Conservation (phyloP, 2,113 vertebrate species). For the Strix aluco region DNA sequence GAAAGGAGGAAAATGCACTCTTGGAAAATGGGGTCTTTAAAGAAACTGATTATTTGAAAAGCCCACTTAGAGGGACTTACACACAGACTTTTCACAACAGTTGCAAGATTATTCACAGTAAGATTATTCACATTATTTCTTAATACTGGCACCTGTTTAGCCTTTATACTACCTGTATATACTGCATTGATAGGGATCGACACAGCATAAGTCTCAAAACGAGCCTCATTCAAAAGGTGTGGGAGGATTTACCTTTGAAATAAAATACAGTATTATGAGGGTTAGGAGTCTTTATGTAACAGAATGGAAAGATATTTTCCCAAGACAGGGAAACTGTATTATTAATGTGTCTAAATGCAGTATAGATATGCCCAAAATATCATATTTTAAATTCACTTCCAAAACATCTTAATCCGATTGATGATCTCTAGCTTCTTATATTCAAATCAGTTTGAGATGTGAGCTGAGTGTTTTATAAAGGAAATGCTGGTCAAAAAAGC, state of each 20-base stretch:
- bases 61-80: not conserved
- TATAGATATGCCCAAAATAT: not conserved
- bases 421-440: slow-evolving; percentile 15
- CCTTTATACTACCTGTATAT: not conserved
- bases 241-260: not conserved
- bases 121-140: not conserved
- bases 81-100: not conserved
- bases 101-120: not conserved
- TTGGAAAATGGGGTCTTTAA: not conserved
- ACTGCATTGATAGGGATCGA: not conserved
- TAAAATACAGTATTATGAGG: not conserved
- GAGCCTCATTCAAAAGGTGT: not conserved
- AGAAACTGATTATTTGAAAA: not conserved
- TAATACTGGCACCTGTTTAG: not conserved
- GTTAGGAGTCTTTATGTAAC: not conserved
- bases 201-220: not conserved
- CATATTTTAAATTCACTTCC: not conserved
- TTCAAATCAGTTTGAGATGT: not conserved
- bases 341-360: slow-evolving; percentile 7
- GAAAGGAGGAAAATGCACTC: not conserved
- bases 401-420: not conserved
- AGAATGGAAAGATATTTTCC: not conserved
- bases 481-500: not conserved
- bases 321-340: not conserved
- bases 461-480: not conserved